Base-by-base conservation (phyloP, 2,113 vertebrate species). In the Heteronetta atricapilla region DNA sequence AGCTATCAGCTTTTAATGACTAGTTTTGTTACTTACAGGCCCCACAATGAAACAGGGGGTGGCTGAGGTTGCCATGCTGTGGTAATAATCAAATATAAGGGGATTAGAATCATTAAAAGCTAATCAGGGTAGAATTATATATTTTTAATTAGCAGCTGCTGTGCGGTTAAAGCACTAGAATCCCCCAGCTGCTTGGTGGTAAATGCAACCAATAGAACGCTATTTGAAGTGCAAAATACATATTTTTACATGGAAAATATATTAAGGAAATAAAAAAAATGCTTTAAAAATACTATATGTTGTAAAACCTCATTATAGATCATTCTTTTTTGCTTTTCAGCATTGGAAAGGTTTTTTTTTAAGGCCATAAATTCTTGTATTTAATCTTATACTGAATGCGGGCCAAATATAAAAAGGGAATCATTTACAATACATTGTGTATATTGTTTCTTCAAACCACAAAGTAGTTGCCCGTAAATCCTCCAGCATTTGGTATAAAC, bases 91-190 rank as follows among this genome's bases (percentile, higher is more conserved):
- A 90, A 96, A 93, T 88, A 89, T 46, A 92, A 95, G 85, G 69
- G 69, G 74, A 97, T 84, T 86, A 94, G 87, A 90, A 97, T 95
- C 88, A 92, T 96, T 85, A 96, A 55, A 96, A 88, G 44, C 66
- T 92, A 94, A 96, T 97, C 93, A 95, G 82, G 74, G 40, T 66
- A 76, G 91, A 89, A 91, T 95, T 89, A 97, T 93, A 91, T 90
- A 80, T 88, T 83, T 95, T 95, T 96, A 97, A 97, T 96, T 95
- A 97, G 91, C 93, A 96, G 95, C 95, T 94, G 89, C 86, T 94
- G 82, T 86, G 95, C 38, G 70, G 87, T 95, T 95, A 78, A 82
- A 86, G 92, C 89, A 82, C 34, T 44, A 75, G 75, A 79, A 87
- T 52, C 76, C 79, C 85, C 92, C 97, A 96, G 96, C 95, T 96